These are phyloP conservation scores for Chrysemys picta DNA, from an alignment of 2,113 vertebrate species.

Conservation along the genomic window DNA sequence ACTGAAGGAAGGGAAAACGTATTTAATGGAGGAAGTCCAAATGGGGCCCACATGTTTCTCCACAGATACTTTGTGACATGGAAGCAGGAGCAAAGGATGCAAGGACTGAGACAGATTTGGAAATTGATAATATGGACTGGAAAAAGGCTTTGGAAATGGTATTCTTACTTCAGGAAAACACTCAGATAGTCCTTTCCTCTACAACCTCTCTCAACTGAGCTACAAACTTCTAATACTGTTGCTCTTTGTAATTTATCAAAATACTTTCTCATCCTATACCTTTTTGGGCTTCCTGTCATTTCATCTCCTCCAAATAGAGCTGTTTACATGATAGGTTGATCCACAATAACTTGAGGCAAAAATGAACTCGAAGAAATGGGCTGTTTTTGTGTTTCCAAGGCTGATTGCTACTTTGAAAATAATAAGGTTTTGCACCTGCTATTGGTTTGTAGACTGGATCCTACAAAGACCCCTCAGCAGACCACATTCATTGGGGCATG, in stretches of 20 bases:
- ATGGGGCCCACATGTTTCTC: background rate
- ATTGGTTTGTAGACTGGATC: background rate
- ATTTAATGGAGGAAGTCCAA: background rate
- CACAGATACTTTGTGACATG: background rate
- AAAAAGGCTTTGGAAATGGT: background rate
- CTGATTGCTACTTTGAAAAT: background rate
- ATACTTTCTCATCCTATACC: background rate
- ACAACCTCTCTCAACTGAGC: background rate
- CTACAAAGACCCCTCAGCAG: background rate
- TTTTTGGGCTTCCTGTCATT: background rate
- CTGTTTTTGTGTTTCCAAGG: background rate
- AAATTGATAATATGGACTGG: background rate
- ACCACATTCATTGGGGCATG: background rate
- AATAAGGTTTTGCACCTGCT: background rate
- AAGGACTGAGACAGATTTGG: background rate
- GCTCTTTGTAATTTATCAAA: background rate
- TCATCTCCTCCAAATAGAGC: background rate
- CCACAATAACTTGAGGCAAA: background rate
- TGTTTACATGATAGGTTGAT: background rate
- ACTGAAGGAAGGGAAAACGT: background rate
- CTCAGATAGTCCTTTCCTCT: background rate
- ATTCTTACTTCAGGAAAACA: background rate
- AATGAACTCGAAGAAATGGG: background rate
- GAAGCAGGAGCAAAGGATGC: background rate
- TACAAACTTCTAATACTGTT: background rate